Conservation (phyloP, 2,113 vertebrate genomes). For the Engraulis encrasicolus region DNA sequence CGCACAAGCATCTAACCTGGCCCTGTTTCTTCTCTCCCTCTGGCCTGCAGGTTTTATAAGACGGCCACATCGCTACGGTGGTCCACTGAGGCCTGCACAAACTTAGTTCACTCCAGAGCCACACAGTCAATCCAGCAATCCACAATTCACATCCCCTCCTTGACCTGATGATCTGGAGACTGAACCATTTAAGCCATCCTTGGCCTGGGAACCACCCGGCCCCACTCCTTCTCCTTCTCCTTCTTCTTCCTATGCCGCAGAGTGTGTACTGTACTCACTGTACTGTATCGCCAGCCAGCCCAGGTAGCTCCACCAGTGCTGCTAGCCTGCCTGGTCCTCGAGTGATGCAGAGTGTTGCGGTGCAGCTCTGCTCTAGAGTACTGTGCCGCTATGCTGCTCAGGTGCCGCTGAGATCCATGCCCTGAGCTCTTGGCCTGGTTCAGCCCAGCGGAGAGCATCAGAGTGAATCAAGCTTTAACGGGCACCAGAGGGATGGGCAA, state of each 20-base stretch:
- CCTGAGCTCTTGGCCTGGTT: slow-evolving; percentile 23
- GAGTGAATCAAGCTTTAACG: slow-evolving; percentile 28
- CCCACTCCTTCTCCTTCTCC: neutral
- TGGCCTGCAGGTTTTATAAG: neutral
- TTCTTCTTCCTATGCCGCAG: neutral
- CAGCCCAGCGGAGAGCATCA: slow-evolving; percentile 48
- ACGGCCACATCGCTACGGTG: neutral
- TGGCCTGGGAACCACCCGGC: neutral
- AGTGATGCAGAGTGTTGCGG: neutral
- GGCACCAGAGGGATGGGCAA: slow-evolving; percentile 1
- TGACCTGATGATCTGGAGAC: neutral
- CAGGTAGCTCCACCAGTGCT: neutral
- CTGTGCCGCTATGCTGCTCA: too few species aligned
- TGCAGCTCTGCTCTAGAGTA: neutral
- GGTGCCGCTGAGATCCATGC: neutral
- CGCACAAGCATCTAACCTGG: neutral
- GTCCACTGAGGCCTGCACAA: neutral
- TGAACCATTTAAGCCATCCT: too few species aligned
- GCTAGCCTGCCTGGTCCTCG: neutral
- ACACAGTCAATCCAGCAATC: neutral
- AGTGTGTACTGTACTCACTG: neutral
- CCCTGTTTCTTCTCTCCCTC: neutral
- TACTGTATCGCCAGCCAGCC: too few species aligned
- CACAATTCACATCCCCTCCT: neutral
- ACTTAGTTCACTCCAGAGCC: neutral